phyloP scores from a whole-genome alignment of 2,113 vertebrate species.

The Pseudorectes ferrugineus region DNA sequence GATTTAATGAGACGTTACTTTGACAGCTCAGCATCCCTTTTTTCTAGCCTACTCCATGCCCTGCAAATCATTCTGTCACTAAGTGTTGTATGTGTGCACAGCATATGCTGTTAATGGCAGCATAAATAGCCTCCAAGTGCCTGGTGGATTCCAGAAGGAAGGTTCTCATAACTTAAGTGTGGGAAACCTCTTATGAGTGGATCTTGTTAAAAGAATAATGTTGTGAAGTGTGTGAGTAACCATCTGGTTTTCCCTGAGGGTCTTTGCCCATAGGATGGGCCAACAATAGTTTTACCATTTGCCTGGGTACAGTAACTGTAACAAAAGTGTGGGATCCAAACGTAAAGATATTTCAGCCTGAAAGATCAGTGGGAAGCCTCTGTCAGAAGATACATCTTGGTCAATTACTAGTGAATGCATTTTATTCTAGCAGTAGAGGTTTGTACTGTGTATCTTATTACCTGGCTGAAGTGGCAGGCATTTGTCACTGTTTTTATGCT shows the following conservation, averaged over 20 bases:
- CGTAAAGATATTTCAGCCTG: background rate
- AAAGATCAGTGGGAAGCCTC: background rate
- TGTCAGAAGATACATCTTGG: background rate
- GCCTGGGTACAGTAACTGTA: background rate
- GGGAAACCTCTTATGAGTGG: slow-evolving; percentile 9
- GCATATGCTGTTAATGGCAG: slow-evolving; percentile 18
- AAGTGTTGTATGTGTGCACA: background rate
- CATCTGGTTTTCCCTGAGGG: background rate
- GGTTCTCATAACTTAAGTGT: slow-evolving; percentile 1
- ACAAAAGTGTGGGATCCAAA: background rate
- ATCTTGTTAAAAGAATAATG: background rate
- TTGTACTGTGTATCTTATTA: background rate
- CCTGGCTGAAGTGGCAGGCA: background rate
- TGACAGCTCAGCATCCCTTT: slow-evolving; percentile 34
- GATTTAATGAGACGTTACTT: slow-evolving; percentile 49
- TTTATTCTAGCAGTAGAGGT: background rate
- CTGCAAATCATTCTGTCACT: slow-evolving; percentile 52
- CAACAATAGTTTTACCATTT: background rate
- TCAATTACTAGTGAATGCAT: background rate
- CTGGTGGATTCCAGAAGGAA: slow-evolving; percentile 4
- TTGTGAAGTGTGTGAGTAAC: background rate
- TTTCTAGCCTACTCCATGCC: background rate
- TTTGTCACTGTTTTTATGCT: background rate
- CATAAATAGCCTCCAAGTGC: slow-evolving; percentile 32
- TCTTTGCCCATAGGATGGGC: background rate